Conservation (phyloP, 2,888 invertebrate genomes). For the Odontomyia ornata region DNA sequence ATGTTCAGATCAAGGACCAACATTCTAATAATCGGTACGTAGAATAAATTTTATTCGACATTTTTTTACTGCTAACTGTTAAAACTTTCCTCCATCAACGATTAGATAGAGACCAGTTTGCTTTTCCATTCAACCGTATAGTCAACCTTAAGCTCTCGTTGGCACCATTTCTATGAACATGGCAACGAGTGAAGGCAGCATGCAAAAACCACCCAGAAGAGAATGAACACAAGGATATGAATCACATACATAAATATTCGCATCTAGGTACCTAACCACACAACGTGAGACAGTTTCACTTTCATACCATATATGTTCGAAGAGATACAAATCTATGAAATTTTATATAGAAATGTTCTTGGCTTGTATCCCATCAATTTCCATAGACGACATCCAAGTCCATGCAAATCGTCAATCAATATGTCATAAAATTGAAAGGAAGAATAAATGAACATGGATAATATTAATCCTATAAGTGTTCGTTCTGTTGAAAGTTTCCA, state of each 20-base stretch:
- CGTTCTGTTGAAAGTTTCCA: neutral
- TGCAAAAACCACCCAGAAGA: neutral
- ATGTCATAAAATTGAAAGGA: neutral
- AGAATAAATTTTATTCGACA: no score
- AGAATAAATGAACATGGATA: neutral
- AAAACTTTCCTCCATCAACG: neutral
- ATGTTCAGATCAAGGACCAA: no score
- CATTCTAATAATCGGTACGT: no score
- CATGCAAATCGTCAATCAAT: slow-evolving; percentile 22
- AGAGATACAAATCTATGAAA: no score
- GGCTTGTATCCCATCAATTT: no score
- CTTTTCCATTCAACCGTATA: slow-evolving; percentile 1
- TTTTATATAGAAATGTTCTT: no score
- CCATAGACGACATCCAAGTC: neutral
- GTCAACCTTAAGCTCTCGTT: neutral
- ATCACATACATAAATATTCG: no score
- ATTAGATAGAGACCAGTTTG: neutral
- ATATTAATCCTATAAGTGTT: slow-evolving; percentile 10
- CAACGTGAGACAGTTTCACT: no score
- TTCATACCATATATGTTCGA: no score
- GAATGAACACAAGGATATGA: no score
- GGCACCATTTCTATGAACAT: neutral
- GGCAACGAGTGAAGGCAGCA: neutral
- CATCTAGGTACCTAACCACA: no score
- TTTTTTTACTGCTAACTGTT: no score